Evolutionary conservation across 2,888 invertebrate species (phyloP), one percentile per base, ranked within the genome.

Genomic region (Lepas anatifera): DNA sequence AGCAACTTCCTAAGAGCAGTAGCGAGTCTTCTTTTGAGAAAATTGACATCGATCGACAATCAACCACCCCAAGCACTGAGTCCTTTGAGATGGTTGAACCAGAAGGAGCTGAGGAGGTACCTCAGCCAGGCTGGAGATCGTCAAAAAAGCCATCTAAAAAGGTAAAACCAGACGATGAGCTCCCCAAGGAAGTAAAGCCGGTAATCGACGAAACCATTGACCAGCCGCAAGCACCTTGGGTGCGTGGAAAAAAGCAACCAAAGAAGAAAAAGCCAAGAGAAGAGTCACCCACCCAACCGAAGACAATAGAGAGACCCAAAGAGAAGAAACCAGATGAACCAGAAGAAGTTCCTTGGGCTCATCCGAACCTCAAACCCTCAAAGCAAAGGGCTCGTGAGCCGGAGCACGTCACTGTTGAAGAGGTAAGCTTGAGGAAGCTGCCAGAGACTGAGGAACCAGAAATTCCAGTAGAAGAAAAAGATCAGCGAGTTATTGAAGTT

Each of bases 161-260:
- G 13, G 41, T 32, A 27, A 39, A 69, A 3, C 52, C 69, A 13
- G 67, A 7, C 7, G 27, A n/a, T n/a, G n/a, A n/a, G n/a, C n/a
- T n/a, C n/a, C n/a, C n/a, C n/a, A n/a, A n/a, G n/a, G n/a, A n/a
- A n/a, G n/a, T n/a, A n/a, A n/a, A n/a, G n/a, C n/a, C n/a, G n/a
- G n/a, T n/a, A n/a, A n/a, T n/a, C n/a, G n/a, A n/a, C n/a, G n/a
- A n/a, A n/a, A n/a, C n/a, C n/a, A n/a, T n/a, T n/a, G 35, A 69
- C n/a, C 69, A 70, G 41, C 68, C 52, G 18, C 69, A 72, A 32
- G n/a, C n/a, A n/a, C 63, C 72, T 16, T 63, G 35, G 39, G 64
- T 25, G 6, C 29, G 58, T 18, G 58, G 58, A 4, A 58, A 18
- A 16, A 52, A 52, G 11, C 29, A 32, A 69, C 6, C 69, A 67